These are phyloP conservation scores for Oncorhynchus gorbuscha DNA, from an alignment of 2,113 vertebrate species.

Conservation along the genomic window DNA sequence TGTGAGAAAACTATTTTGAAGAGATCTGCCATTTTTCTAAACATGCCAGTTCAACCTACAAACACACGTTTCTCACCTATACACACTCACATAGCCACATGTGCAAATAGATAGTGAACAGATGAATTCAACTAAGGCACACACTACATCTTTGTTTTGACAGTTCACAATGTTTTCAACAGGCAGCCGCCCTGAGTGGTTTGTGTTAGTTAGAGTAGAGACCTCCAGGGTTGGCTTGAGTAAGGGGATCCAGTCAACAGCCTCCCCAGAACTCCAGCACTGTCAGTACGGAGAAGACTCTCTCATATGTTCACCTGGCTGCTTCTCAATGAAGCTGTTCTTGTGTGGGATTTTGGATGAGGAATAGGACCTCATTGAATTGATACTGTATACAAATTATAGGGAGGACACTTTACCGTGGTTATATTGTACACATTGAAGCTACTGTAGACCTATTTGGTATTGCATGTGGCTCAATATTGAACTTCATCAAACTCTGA, in stretches of 20 bases:
- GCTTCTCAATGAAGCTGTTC: background rate
- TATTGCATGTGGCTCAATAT: background rate
- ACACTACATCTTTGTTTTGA: background rate
- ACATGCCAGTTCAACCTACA: constrained; percentile 71
- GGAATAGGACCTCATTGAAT: background rate
- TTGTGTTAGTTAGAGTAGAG: background rate
- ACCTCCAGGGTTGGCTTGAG: background rate
- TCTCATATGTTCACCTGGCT: background rate
- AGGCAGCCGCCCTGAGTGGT: background rate
- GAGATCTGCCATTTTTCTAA: constrained; percentile 80
- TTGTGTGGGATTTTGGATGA: background rate
- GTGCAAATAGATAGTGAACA: constrained; percentile 72
- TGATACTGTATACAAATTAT: background rate
- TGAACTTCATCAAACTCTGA: background rate
- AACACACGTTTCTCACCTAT: constrained; percentile 51
- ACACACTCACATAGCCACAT: constrained; percentile 66
- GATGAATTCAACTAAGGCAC: constrained; percentile 58
- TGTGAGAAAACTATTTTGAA: constrained; percentile 73
- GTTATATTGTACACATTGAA: background rate
- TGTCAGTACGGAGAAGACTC: background rate
- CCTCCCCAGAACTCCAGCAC: background rate
- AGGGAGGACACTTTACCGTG: background rate
- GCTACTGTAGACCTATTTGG: no score
- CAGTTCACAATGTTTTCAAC: background rate
- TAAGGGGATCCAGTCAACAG: background rate